These are phyloP conservation scores for Coptotermes formosanus DNA, from an alignment of 1,140 invertebrate genomes.

Conservation along the genomic window DNA sequence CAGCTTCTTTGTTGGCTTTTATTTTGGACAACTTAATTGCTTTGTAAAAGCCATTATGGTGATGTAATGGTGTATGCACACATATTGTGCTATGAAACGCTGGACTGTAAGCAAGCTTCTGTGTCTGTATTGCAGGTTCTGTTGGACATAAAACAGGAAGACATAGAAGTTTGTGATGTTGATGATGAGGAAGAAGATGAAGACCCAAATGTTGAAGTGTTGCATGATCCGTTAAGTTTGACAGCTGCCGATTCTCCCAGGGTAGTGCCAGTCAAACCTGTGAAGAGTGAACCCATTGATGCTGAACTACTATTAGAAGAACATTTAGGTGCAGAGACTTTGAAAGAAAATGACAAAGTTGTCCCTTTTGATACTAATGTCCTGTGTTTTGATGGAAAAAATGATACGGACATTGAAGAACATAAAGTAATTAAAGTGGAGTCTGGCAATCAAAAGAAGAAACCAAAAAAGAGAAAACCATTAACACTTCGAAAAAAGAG, in stretches of 20 bases:
- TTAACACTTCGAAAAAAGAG: neutral
- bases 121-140: conserved; percentile 10
- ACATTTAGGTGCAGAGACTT: neutral
- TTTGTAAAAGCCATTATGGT: too few species aligned
- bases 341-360: neutral
- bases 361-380: neutral
- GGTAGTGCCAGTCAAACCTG: neutral
- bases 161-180: conserved; percentile 27
- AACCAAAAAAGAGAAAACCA: neutral
- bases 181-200: neutral
- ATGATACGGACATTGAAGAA: neutral
- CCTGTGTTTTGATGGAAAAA: neutral
- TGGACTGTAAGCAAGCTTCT: too few species aligned
- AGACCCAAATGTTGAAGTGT: neutral
- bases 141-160: conserved; percentile 23
- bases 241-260: neutral
- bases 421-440: neutral
- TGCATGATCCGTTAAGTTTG: conserved; percentile 16
- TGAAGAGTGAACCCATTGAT: neutral
- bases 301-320: neutral
- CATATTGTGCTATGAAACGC: too few species aligned
- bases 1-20: too few species aligned
- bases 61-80: too few species aligned
- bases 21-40: too few species aligned
- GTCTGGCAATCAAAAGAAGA: neutral